Evolutionary conservation across 2,797 vertebrate species (phyloP).

Genomic region (Cossypha polioptera): DNA sequence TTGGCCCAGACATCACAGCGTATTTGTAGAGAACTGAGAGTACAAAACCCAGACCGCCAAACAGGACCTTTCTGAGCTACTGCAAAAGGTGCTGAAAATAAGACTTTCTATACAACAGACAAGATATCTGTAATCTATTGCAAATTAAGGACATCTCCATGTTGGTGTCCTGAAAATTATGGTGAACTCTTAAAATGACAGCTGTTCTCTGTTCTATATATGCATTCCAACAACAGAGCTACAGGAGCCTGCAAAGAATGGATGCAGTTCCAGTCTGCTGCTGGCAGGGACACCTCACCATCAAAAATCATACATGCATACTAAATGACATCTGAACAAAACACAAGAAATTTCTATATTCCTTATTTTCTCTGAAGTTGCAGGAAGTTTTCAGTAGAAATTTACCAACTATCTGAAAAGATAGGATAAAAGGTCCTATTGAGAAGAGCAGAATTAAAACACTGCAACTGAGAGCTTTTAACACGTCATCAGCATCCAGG

Average conservation of each 20-base stretch:
- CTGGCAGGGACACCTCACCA: neutral
- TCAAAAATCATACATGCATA: neutral
- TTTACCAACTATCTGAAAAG: neutral
- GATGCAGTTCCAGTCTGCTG: neutral
- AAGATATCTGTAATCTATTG: neutral
- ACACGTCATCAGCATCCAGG: neutral
- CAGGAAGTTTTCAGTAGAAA: neutral
- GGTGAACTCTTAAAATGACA: neutral
- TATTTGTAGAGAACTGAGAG: neutral
- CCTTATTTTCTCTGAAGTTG: neutral
- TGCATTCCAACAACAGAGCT: neutral
- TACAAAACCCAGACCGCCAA: neutral
- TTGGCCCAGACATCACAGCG: neutral
- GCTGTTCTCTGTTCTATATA: neutral
- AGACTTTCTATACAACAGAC: neutral
- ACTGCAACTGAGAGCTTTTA: neutral
- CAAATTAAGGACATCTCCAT: neutral
- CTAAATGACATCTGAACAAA: neutral
- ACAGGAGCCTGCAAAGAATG: neutral
- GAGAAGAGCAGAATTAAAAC: neutral
- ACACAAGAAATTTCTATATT: fast-evolving
- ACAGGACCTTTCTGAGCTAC: neutral
- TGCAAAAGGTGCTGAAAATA: neutral
- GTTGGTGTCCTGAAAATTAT: neutral
- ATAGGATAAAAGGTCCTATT: neutral